Evolutionary conservation across 1,140 invertebrate genomes (phyloP).

Genomic region (Oryctes rhinoceros): DNA sequence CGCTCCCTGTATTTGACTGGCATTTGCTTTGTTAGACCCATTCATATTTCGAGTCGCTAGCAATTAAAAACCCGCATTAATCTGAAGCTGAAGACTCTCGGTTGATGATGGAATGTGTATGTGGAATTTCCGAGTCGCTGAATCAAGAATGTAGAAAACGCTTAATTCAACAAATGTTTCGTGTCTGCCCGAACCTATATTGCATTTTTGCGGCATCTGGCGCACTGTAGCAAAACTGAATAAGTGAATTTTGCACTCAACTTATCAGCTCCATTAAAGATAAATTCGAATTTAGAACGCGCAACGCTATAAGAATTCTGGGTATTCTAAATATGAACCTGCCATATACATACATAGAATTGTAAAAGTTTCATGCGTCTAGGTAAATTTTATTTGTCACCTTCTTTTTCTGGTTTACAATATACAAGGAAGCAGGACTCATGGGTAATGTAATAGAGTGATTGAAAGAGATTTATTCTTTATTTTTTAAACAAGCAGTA

Average conservation of each 20-base stretch:
- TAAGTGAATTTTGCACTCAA: slow-evolving; percentile 21
- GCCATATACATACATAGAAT: too few species aligned
- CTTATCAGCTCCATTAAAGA: slow-evolving; percentile 27
- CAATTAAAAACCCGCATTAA: slow-evolving; percentile 56
- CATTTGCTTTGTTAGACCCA: slow-evolving; percentile 38
- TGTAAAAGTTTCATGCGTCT: too few species aligned
- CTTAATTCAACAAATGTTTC: slow-evolving; percentile 55
- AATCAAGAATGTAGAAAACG: slow-evolving; percentile 54
- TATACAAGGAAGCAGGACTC: too few species aligned
- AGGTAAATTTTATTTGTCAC: too few species aligned
- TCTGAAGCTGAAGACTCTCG: slow-evolving; percentile 46
- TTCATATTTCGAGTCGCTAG: slow-evolving; percentile 43
- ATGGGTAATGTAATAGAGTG: too few species aligned
- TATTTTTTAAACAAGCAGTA: too few species aligned
- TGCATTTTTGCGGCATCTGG: slow-evolving; percentile 53
- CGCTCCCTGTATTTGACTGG: slow-evolving; percentile 12
- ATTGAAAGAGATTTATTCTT: too few species aligned
- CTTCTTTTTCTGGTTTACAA: too few species aligned
- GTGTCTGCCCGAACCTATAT: slow-evolving; percentile 49
- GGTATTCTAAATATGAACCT: too few species aligned
- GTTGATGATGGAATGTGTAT: slow-evolving; percentile 55
- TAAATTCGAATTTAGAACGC: not conserved
- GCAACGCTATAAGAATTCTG: too few species aligned
- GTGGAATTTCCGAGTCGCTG: slow-evolving; percentile 54
- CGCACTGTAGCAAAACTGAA: not conserved